Conservation (phyloP, 1,140 invertebrate genomes). For the Cyphomyrmex costatus region DNA sequence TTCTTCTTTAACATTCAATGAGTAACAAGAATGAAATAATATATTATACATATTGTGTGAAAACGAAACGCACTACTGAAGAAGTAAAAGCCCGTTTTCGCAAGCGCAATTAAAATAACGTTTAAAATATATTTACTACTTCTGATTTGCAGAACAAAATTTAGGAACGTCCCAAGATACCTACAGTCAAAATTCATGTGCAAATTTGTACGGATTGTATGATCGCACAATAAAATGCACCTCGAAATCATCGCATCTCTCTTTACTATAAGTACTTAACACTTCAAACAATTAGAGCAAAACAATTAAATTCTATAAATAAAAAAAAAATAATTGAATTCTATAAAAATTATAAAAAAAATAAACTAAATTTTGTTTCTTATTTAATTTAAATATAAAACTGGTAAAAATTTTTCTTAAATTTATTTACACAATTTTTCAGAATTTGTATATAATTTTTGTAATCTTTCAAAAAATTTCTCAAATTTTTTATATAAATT, state of each 20-base stretch:
- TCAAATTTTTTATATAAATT: too few species aligned
- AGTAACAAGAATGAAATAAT: too few species aligned
- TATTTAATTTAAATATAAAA: too few species aligned
- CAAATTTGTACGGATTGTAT: neutral
- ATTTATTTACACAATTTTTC: too few species aligned
- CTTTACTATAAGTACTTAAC: neutral
- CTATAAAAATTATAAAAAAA: too few species aligned
- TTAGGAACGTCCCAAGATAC: neutral
- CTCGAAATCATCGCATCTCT: constrained; percentile 13
- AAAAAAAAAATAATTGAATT: neutral
- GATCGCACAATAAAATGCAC: neutral
- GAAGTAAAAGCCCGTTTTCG: neutral
- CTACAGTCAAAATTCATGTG: neutral
- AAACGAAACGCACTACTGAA: too few species aligned
- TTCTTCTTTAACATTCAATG: too few species aligned
- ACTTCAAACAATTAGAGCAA: neutral
- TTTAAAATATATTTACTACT: constrained; percentile 3
- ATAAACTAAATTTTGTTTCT: too few species aligned
- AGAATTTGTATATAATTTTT: too few species aligned
- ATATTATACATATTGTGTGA: too few species aligned
- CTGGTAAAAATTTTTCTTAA: too few species aligned
- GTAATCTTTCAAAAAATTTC: too few species aligned
- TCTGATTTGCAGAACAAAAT: constrained; percentile 3
- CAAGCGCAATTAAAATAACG: neutral
- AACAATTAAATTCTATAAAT: neutral